Percentiles rank a stretch among this genome's conserved stretches.
These are phyloP conservation scores for Lamellibrachia satsuma DNA, from an alignment of 2,888 invertebrate species.

Conservation along the genomic window DNA sequence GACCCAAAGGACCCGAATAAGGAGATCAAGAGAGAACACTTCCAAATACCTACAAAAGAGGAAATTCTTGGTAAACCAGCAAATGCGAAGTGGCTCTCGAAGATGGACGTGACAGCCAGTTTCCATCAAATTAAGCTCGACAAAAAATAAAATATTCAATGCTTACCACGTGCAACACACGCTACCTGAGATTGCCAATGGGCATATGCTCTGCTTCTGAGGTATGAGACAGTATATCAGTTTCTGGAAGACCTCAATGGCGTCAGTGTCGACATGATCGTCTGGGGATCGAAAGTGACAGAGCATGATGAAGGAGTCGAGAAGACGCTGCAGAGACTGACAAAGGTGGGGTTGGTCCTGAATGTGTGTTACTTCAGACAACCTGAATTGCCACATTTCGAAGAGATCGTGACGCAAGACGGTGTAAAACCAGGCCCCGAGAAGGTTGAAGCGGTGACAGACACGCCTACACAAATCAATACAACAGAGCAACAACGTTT, in stretches of 20 bases:
- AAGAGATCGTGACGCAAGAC: not conserved
- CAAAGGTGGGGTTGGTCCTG: not conserved
- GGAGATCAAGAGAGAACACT: slow-evolving; percentile 22
- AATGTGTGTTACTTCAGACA: no score
- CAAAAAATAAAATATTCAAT: slow-evolving; percentile 27
- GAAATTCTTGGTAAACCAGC: no score
- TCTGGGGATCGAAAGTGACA: not conserved
- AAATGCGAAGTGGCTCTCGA: no score
- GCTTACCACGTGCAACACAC: slow-evolving; percentile 40
- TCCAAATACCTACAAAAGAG: slow-evolving; percentile 29
- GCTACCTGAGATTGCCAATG: slow-evolving; percentile 41
- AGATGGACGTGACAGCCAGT: no score
- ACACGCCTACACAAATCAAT: slow-evolving; percentile 43
- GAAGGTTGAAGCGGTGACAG: slow-evolving; percentile 39
- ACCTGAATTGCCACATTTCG: no score
- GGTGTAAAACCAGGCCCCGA: slow-evolving; percentile 37
- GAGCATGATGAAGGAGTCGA: slow-evolving; percentile 20
- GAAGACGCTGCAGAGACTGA: slow-evolving; percentile 1
- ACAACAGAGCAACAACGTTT: slow-evolving; percentile 42
- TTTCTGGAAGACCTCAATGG: not conserved
- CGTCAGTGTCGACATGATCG: slow-evolving; percentile 20
- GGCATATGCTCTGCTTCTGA: slow-evolving; percentile 37
- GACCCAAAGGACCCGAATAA: slow-evolving; percentile 24
- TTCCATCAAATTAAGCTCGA: slow-evolving; percentile 29
- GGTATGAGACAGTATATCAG: slow-evolving; percentile 34